phyloP scores from a whole-genome alignment of 2,797 vertebrate species.

The Pyrocephalus nanus region DNA sequence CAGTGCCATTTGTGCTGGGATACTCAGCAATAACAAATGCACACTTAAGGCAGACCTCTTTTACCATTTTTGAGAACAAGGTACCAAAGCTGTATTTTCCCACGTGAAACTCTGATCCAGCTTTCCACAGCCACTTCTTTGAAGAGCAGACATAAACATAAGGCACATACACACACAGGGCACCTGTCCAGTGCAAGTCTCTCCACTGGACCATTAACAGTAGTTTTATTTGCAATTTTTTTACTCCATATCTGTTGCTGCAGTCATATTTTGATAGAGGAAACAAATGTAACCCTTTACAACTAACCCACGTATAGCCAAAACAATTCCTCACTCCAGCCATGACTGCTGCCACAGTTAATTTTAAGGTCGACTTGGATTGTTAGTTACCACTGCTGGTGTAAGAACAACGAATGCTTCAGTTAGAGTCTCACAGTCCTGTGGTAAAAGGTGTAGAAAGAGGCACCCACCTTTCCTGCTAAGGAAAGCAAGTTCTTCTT shows the following conservation, averaged over 20 bases:
- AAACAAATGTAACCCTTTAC: neutral
- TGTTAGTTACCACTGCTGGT: neutral
- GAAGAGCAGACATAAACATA: neutral
- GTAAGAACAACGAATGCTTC: neutral
- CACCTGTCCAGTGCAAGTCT: neutral
- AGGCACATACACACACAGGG: neutral
- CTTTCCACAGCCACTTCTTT: neutral
- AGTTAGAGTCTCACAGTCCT: neutral
- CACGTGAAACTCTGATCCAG: neutral
- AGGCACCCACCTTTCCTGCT: conserved; percentile 73
- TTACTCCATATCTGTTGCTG: neutral
- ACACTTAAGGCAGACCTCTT: neutral
- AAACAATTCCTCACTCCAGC: neutral
- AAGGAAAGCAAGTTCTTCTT: conserved; percentile 75
- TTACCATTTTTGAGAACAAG: neutral
- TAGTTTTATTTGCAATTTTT: neutral
- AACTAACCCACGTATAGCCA: neutral
- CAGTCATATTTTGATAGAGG: neutral
- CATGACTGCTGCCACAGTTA: neutral
- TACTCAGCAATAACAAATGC: neutral
- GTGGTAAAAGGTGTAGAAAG: conserved; percentile 64
- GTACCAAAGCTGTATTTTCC: neutral
- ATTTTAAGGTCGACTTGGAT: neutral
- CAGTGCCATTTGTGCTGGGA: neutral
- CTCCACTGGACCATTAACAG: neutral